A percentile compares a stretch with the other conserved stretches of the same genome.
phyloP scores from a whole-genome alignment of 2,888 invertebrate species.

The Microplitis manilae region DNA sequence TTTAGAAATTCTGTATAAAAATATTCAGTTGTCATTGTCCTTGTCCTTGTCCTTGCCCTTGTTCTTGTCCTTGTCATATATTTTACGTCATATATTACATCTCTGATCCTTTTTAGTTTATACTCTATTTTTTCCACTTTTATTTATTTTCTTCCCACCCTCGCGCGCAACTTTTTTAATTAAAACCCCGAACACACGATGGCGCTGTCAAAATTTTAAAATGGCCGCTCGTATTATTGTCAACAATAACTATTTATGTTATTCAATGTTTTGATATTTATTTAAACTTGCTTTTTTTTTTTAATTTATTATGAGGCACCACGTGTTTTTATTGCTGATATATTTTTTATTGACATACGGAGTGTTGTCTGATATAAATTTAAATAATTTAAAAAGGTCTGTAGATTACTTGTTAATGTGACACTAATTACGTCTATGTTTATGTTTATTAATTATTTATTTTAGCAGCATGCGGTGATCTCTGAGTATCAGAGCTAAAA shows the following conservation, averaged over 20 bases:
- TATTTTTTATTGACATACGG: conserved; percentile 61
- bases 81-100: background rate
- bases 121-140: background rate
- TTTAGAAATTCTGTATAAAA: background rate
- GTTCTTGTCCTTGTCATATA: background rate
- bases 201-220: conserved; percentile 39
- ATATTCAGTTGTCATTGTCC: background rate
- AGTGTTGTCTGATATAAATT: conserved; percentile 36
- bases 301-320: conserved; percentile 62
- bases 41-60: background rate
- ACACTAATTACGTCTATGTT: conserved; percentile 41
- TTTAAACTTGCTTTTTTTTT: conserved; percentile 25
- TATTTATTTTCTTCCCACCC: background rate
- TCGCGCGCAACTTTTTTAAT: conserved; percentile 11
- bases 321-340: conserved; percentile 63
- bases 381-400: conserved; percentile 41
- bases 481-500: background rate
- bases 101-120: background rate
- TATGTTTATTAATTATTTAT: background rate
- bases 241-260: conserved; percentile 52
- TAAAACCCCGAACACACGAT: background rate
- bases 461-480: background rate
- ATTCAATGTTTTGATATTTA: conserved; percentile 60
- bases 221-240: conserved; percentile 48
- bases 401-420: conserved; percentile 31